Base-by-base conservation (phyloP, 1,140 invertebrate species). In the Drosophila ironensis region DNA sequence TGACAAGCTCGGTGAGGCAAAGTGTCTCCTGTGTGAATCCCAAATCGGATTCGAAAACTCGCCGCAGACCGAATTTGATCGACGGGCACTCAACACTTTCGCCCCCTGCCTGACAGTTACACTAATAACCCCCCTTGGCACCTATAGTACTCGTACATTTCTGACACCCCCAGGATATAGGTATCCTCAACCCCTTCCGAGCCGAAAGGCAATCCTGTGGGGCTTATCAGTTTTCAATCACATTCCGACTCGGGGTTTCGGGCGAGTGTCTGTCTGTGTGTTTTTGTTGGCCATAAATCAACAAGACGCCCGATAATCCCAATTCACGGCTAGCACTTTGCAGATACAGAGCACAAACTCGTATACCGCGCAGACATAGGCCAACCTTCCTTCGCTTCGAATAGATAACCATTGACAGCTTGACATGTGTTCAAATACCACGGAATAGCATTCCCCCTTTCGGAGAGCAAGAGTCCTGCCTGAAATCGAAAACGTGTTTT, bases 181-280 rank as follows among this genome's bases (percentile, higher is more conserved):
- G n/a, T 3, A 4, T 37, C 6, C 28, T 16, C 27, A 19, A 2
- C 28, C 25, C 20, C 25, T 9, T 51, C 35, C 60, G 47, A 57
- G 33, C 51, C 51, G 47, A 46, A 72, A 44, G 69, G 42, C 48
- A 46, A 56, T 68, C 68, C 48, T 64, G 37, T 53, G 42, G 24
- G 59, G 74, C 80, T 84, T 84, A 84, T 84, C 78, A 86, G 80
- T 84, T 84, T 86, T 80, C 78, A 84, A 84, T 84, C 78, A 80
- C 78, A 86, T 86, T 78, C 74, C 67, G 60, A 74, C 69, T 78
- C 66, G 70, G 63, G 74, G 80, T 86, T 69, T 30, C 22, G 37
- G 20, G 20, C 5, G 14, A 7, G 12, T 12, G 35, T 30, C 28
- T 67, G 42, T 27, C 57, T 82, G 72, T 60, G 33, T 37, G 33